phyloP scores from a whole-genome alignment of 2,797 vertebrate genomes.

The Melanotaenia pygmaea region DNA sequence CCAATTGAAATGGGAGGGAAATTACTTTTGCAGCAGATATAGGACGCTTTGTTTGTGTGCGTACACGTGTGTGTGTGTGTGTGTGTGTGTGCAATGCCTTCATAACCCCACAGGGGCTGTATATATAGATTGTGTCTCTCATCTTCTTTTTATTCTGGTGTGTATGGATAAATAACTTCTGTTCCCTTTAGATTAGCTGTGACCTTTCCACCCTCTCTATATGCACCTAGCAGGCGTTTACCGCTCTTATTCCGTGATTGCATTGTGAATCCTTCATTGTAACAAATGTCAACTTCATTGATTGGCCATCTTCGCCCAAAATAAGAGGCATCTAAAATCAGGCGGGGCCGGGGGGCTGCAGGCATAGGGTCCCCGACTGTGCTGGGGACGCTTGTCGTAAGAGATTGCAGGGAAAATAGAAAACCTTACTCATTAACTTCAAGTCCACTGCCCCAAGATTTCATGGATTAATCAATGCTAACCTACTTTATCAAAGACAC shows the following conservation, averaged over 20 bases:
- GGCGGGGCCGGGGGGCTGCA: neutral
- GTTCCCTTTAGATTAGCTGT: slow-evolving; percentile 79
- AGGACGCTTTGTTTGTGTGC: slow-evolving; percentile 42
- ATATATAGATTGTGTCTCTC: slow-evolving; percentile 74
- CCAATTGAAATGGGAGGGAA: slow-evolving; percentile 68
- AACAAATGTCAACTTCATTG: slow-evolving; percentile 84
- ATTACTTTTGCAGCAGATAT: slow-evolving; percentile 67
- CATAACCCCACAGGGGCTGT: slow-evolving; percentile 63
- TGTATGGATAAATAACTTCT: slow-evolving; percentile 81
- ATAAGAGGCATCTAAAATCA: slow-evolving; percentile 74
- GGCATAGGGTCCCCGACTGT: slow-evolving; percentile 58
- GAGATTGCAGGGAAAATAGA: slow-evolving; percentile 79
- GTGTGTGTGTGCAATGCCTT: slow-evolving; percentile 42
- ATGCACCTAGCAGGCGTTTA: slow-evolving; percentile 64
- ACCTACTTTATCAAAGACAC: slow-evolving; percentile 89
- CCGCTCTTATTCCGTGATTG: slow-evolving; percentile 73
- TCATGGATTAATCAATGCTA: slow-evolving; percentile 90
- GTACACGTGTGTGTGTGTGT: slow-evolving; percentile 23
- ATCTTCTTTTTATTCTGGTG: slow-evolving; percentile 74
- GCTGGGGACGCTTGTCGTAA: slow-evolving; percentile 67
- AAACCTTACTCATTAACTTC: slow-evolving; percentile 87
- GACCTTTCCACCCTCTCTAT: slow-evolving; percentile 76
- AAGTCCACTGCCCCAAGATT: slow-evolving; percentile 82
- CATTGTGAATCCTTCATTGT: slow-evolving; percentile 81
- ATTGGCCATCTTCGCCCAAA: slow-evolving; percentile 79